Base-by-base conservation (phyloP, 1,140 invertebrate genomes). In the Bombus polaris region DNA sequence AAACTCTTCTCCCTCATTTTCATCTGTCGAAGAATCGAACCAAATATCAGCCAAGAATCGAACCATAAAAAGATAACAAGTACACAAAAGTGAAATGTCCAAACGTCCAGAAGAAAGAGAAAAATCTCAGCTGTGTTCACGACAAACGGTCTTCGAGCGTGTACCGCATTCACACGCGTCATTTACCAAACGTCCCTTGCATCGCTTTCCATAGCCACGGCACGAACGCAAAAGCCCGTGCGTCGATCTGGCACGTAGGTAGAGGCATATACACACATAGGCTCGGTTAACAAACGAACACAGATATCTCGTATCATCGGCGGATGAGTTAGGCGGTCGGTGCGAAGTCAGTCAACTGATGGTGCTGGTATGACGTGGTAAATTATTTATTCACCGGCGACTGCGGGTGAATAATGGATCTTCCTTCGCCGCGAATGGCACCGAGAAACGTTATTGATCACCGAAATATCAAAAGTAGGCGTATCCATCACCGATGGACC, bases 331-430 rank as follows among this genome's bases (percentile, higher is more conserved):
- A 70, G 83, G 75, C 65, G 70, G 74, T 65, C 88, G 80, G 78
- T 65, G 86, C 89, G 74, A 87, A 89, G 86, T 85, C 87, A 82
- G 87, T 86, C 87, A 37, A 77, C 32, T 92, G 91, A 92, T 91
- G 87, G 87, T 89, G 87, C 88, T 85, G 87, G 87, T 91, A 91
- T 92, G 91, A 92, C 92, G 88, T 88, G 88, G 91, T 92, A 92
- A 93, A 93, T 93, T 93, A 93, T 93, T 93, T 93, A 93, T 93
- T 93, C 93, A 93, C 86, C 88, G 88, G 90, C 88, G 91, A 92
- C 91, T 90, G 90, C 84, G 87, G 62, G 87, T 93, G 93, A 93
- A 92, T 93, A 92, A 93, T 93, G 91, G 76, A 86, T 91, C 83
- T 90, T 88, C 87, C 90, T 93, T 90, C 86, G 86, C 84, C 83